These are phyloP conservation scores for Spialia ferax DNA, from an alignment of 2,888 invertebrate species.

Conservation along the genomic window DNA sequence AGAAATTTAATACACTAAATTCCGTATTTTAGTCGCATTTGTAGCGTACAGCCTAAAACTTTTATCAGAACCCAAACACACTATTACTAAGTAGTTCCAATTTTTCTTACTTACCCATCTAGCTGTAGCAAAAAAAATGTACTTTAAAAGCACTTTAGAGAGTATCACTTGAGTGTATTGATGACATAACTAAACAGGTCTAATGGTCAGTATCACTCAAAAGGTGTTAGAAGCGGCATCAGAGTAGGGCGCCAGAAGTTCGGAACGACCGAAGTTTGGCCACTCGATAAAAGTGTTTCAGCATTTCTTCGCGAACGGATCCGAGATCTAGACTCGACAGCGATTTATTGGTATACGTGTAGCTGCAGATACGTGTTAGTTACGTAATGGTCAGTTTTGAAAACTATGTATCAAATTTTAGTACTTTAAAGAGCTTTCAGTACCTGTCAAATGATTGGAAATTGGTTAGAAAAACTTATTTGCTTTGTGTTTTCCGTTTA, in stretches of 20 bases:
- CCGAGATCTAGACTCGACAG: neutral
- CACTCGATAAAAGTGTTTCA: conserved; percentile 34
- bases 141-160: neutral
- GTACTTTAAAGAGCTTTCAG: neutral
- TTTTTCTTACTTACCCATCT: too few species aligned
- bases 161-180: conserved; percentile 1
- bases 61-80: too few species aligned
- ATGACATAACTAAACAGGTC: conserved; percentile 13
- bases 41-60: too few species aligned
- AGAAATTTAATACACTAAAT: too few species aligned
- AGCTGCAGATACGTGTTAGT: too few species aligned
- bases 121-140: too few species aligned
- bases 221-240: conserved; percentile 27
- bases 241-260: conserved; percentile 14
- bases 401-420: conserved; percentile 1
- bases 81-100: too few species aligned
- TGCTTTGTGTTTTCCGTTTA: too few species aligned
- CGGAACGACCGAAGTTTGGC: conserved; percentile 24
- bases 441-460: too few species aligned
- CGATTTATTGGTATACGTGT: conserved; percentile 23
- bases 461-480: too few species aligned
- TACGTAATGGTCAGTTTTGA: neutral
- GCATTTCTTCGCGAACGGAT: conserved; percentile 15
- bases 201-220: conserved; percentile 29
- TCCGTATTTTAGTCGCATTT: too few species aligned